phyloP scores from a whole-genome alignment of 2,113 vertebrate genomes.

The Rhynchomys soricoides region DNA sequence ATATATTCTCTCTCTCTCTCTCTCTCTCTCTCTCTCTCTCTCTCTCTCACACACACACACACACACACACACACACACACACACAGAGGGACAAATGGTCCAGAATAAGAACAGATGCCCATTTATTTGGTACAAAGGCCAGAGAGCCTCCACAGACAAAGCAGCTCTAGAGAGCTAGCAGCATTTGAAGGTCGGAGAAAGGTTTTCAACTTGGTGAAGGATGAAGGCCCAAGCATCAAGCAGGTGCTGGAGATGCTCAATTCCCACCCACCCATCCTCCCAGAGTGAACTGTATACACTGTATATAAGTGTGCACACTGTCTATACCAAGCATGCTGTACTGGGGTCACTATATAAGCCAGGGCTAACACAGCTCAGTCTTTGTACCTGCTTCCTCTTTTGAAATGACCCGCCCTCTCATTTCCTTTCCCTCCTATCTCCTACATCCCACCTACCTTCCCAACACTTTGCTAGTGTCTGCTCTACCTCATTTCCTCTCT shows the following conservation, averaged over 20 bases:
- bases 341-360: background rate
- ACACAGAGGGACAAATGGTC: too few relatives aligned
- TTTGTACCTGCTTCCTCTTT: background rate
- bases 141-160: background rate
- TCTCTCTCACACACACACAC: too few relatives aligned
- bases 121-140: background rate
- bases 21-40: too few relatives aligned
- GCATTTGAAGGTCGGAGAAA: background rate
- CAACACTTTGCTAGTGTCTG: background rate
- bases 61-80: too few relatives aligned
- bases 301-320: too few relatives aligned
- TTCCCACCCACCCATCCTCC: background rate
- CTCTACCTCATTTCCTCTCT: background rate
- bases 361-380: background rate
- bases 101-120: background rate
- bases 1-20: too few relatives aligned
- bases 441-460: background rate
- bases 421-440: background rate
- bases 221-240: background rate
- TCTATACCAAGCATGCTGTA: too few relatives aligned
- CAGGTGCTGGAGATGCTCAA: accelerated
- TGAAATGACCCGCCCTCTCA: background rate
- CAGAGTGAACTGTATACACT: too few relatives aligned
- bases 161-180: background rate
- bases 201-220: background rate